These are phyloP conservation scores for Phodopus roborovskii DNA, from an alignment of 2,113 vertebrate genomes.

Conservation along the genomic window DNA sequence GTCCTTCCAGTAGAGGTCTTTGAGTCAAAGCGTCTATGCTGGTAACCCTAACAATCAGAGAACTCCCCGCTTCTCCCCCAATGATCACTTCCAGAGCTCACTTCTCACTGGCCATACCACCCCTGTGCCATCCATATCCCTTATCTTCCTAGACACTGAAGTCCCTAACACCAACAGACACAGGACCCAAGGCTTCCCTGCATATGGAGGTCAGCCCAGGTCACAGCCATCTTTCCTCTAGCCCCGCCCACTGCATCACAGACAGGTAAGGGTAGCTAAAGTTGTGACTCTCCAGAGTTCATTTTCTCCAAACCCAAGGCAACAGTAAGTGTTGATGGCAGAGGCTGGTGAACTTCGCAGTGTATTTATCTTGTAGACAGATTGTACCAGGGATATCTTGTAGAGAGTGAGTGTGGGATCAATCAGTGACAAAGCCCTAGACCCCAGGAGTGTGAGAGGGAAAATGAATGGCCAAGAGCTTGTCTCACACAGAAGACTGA, in stretches of 20 bases:
- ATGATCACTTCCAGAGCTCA: background rate
- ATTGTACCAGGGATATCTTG: background rate
- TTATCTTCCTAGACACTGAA: no score
- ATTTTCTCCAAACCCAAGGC: background rate
- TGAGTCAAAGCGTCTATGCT: background rate
- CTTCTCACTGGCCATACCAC: background rate
- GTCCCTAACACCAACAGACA: background rate
- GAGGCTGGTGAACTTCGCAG: background rate
- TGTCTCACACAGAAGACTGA: background rate
- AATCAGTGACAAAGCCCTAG: background rate
- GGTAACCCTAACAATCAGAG: background rate
- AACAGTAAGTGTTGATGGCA: no score
- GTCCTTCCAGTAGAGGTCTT: no score
- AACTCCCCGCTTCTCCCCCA: no score
- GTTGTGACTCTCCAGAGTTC: background rate
- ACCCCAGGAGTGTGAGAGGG: background rate
- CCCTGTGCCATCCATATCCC: background rate
- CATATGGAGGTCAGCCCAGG: background rate
- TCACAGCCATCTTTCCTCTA: background rate
- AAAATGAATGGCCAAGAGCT: background rate
- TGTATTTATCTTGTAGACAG: background rate
- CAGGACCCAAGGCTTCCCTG: background rate
- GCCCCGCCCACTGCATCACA: constrained; percentile 2
- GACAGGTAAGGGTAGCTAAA: background rate
- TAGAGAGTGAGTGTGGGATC: background rate